phyloP scores from a whole-genome alignment of 2,797 vertebrate species.

The Myotis findleyi region DNA sequence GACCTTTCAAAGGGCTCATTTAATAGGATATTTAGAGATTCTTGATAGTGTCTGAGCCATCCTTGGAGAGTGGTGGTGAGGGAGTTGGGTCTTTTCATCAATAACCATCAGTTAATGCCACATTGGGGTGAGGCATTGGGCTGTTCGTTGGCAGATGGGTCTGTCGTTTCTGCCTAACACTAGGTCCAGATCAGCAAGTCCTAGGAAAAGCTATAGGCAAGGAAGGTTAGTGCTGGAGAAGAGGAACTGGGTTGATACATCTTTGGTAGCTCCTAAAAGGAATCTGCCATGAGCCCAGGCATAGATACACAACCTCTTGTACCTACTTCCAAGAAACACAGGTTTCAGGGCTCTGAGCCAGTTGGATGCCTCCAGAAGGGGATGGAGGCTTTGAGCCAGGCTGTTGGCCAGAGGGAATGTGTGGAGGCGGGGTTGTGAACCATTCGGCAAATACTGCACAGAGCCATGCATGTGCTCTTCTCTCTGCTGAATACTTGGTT shows the following conservation, averaged over 20 bases:
- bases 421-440: not conserved
- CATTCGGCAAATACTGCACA: not conserved
- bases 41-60: not conserved
- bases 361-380: not conserved
- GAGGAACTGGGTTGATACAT: not conserved
- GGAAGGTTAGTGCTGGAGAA: not conserved
- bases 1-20: not conserved
- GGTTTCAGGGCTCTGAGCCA: not conserved
- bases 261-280: not conserved
- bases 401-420: not conserved
- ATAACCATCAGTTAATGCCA: not conserved
- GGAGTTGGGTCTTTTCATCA: not conserved
- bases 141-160: not conserved
- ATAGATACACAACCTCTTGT: not conserved
- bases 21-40: conserved; percentile 15
- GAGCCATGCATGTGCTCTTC: not conserved
- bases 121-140: not conserved
- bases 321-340: not conserved
- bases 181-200: not conserved
- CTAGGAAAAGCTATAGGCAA: not conserved
- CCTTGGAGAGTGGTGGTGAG: not conserved
- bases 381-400: not conserved
- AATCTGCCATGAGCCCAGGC: not conserved
- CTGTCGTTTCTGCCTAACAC: not conserved
- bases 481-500: not conserved